A percentile compares a stretch with the other conserved stretches of the same genome.
phyloP scores from a whole-genome alignment of 2,797 vertebrate species.

The Kryptolebias ocellatus region DNA sequence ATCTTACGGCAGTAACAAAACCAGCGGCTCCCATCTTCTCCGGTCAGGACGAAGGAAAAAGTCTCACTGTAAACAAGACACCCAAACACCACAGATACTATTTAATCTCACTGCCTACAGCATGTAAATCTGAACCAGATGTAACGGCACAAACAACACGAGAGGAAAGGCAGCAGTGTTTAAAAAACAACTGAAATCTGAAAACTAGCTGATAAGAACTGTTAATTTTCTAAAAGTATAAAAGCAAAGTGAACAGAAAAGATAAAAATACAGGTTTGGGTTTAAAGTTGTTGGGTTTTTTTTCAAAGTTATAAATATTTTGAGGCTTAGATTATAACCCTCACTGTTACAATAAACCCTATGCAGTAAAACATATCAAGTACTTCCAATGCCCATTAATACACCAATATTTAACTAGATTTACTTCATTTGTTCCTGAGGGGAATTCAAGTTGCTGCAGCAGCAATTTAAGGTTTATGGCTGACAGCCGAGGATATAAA shows the following conservation, averaged over 20 bases:
- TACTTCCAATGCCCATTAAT: slow-evolving; percentile 14
- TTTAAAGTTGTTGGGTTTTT: too few relatives aligned
- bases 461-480: slow-evolving; percentile 25
- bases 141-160: not conserved
- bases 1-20: slow-evolving; percentile 99
- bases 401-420: slow-evolving; percentile 44
- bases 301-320: slow-evolving; percentile 4
- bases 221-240: too few relatives aligned
- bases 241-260: too few relatives aligned
- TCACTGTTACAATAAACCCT: slow-evolving; percentile 33
- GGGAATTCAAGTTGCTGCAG: slow-evolving; percentile 29
- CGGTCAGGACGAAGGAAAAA: slow-evolving; percentile 96
- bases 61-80: slow-evolving; percentile 87
- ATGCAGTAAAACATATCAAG: not conserved
- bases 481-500: slow-evolving; percentile 33
- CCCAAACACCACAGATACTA: slow-evolving; percentile 1
- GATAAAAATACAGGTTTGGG: too few relatives aligned
- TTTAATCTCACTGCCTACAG: not conserved
- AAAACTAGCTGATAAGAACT: not conserved
- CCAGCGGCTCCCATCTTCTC: slow-evolving; percentile 97
- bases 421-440: slow-evolving; percentile 39
- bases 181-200: not conserved
- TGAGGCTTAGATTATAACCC: slow-evolving; percentile 6
- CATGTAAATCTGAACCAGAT: not conserved
- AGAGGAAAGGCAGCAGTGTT: not conserved